A percentile compares a stretch with the other conserved stretches of the same genome.
Evolutionary conservation across 2,888 invertebrate genomes (phyloP).

Genomic region (Thereva nobilitata): DNA sequence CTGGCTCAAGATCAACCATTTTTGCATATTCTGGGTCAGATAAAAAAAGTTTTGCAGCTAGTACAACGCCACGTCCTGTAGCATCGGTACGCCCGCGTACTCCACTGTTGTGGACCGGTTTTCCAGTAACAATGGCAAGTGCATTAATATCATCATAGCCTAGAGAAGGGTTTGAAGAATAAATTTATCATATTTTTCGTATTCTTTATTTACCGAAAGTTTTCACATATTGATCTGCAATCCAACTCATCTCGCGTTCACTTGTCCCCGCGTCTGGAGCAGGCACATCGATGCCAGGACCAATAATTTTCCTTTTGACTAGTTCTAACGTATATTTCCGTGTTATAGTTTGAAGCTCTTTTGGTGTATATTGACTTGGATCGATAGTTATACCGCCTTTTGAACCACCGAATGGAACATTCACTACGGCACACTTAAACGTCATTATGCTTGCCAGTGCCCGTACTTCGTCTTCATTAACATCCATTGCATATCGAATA

Average conservation of each 20-base stretch:
- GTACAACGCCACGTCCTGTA: conserved; percentile 94
- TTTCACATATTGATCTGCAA: conserved; percentile 96
- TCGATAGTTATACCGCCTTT: conserved; percentile 96
- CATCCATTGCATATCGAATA: conserved; percentile 93
- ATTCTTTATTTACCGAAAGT: conserved; percentile 67
- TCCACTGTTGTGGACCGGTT: conserved; percentile 95
- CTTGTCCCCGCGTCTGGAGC: conserved; percentile 99
- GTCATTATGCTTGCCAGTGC: conserved; percentile 97
- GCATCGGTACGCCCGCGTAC: conserved; percentile 96
- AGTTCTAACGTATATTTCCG: conserved; percentile 92
- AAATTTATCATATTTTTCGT: background rate
- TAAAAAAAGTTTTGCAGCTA: conserved; percentile 91
- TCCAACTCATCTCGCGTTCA: conserved; percentile 97
- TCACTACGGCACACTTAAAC: conserved; percentile 98
- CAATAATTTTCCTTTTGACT: conserved; percentile 81
- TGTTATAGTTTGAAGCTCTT: conserved; percentile 96
- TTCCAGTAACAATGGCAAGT: conserved; percentile 95
- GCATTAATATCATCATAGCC: conserved; percentile 91
- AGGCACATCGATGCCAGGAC: conserved; percentile 98
- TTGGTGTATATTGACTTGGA: conserved; percentile 86
- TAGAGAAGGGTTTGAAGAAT: conserved; percentile 19
- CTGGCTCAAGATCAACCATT: conserved; percentile 85
- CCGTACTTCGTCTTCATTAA: conserved; percentile 91
- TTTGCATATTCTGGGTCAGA: conserved; percentile 95
- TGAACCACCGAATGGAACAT: conserved; percentile 97